Conservation (phyloP, 2,113 vertebrate species). For the Coptodon rendalli region DNA sequence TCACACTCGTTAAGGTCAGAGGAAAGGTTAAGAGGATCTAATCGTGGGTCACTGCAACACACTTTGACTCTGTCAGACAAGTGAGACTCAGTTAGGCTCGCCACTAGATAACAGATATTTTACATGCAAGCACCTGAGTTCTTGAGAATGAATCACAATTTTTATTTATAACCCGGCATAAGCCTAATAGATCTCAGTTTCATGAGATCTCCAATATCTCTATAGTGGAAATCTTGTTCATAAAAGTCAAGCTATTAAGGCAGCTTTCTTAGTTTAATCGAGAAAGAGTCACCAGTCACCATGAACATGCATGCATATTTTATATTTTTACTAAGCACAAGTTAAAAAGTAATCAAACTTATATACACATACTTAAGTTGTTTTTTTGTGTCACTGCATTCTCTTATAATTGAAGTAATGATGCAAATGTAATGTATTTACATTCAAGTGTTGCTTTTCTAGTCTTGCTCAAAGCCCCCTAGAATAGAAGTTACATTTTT, state of each 20-base stretch:
- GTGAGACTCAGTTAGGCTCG: not conserved
- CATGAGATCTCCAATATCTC: not conserved
- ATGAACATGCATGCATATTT: not conserved
- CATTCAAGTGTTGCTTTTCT: not conserved
- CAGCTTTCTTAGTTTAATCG: not conserved
- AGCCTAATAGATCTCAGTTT: not conserved
- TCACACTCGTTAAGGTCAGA: slow-evolving; percentile 8
- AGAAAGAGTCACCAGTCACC: not conserved
- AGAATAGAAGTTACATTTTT: not conserved
- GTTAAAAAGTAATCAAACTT: not conserved
- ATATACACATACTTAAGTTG: not conserved
- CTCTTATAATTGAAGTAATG: not conserved
- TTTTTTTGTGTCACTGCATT: not conserved
- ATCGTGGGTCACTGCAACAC: slow-evolving; percentile 43
- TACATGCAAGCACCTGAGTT: not conserved
- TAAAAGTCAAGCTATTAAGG: not conserved
- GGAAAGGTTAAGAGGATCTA: slow-evolving; percentile 43
- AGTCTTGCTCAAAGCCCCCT: not conserved
- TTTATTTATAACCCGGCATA: not conserved
- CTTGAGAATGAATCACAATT: not conserved
- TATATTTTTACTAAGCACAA: not conserved
- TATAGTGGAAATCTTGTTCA: not conserved
- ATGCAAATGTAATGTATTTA: not conserved
- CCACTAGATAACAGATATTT: slow-evolving; percentile 14
- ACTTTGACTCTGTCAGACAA: slow-evolving; percentile 47